Conservation (phyloP, 2,113 vertebrate genomes). For the Sisor rabdophorus region DNA sequence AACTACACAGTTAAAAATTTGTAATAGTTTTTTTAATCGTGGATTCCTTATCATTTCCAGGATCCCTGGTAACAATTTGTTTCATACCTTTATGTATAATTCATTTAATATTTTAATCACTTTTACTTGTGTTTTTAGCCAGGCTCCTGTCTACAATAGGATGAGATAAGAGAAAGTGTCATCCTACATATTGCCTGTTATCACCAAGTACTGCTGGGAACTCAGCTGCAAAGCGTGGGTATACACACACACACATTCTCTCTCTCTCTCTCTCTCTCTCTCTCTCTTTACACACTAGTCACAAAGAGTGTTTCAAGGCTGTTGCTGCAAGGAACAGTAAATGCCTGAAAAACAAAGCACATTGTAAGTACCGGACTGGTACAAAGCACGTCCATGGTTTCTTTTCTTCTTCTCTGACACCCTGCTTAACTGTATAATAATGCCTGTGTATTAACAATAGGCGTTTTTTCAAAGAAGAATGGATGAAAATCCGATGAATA, state of each 20-base stretch:
- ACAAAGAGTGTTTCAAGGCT: conserved; percentile 42
- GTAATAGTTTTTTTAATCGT: background rate
- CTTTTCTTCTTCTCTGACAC: conserved; percentile 31
- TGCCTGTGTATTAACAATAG: conserved; percentile 16
- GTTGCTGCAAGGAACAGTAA: conserved; percentile 27
- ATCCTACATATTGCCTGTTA: conserved; percentile 33
- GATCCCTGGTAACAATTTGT: conserved; percentile 11
- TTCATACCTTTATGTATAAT: background rate
- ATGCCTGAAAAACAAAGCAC: conserved; percentile 36
- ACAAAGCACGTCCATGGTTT: background rate
- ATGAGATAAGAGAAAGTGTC: conserved; percentile 22
- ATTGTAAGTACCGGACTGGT: conserved; percentile 18
- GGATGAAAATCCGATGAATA: conserved; percentile 5
- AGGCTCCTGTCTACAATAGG: conserved; percentile 23
- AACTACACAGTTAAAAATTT: background rate
- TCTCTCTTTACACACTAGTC: conserved; percentile 23
- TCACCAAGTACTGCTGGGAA: conserved; percentile 37
- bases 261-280: too few relatives aligned
- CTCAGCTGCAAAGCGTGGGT: conserved; percentile 32
- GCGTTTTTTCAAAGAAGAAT: conserved; percentile 23
- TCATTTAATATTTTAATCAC: background rate
- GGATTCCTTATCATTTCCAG: background rate
- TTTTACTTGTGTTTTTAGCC: background rate
- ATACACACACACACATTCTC: conserved; percentile 6
- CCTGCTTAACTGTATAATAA: conserved; percentile 21